phyloP scores from a whole-genome alignment of 2,113 vertebrate genomes.

The Gallinago media region DNA sequence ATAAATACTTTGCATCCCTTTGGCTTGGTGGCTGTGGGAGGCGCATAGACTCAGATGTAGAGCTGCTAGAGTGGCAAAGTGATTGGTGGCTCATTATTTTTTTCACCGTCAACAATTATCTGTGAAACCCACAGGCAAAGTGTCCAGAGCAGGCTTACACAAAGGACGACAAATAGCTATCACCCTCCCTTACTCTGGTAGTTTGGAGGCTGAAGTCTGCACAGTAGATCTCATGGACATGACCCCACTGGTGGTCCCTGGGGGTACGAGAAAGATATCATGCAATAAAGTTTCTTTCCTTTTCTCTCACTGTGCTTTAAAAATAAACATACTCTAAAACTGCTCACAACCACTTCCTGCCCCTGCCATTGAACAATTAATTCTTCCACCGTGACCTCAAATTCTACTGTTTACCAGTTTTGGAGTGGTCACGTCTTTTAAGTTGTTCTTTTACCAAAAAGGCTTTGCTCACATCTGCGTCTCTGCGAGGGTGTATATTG shows the following conservation, averaged over 20 bases:
- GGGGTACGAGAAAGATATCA: background rate
- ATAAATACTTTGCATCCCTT: background rate
- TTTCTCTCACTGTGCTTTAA: background rate
- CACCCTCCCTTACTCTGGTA: background rate
- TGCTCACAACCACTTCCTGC: conserved; percentile 22
- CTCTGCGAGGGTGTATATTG: background rate
- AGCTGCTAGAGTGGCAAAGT: background rate
- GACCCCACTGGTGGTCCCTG: background rate
- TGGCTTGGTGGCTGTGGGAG: background rate
- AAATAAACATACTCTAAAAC: background rate
- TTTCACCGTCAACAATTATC: background rate
- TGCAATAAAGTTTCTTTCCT: background rate
- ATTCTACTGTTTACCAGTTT: background rate
- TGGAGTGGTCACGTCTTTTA: background rate
- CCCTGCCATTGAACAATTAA: background rate
- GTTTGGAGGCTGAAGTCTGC: background rate
- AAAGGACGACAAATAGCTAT: background rate
- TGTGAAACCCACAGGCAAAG: background rate
- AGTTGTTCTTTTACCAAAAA: background rate
- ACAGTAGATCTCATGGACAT: background rate
- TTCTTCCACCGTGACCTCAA: background rate
- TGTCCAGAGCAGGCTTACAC: background rate
- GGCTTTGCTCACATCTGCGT: background rate
- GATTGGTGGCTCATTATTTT: background rate
- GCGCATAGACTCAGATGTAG: background rate